Percentiles rank a stretch among this genome's conserved stretches.
These are phyloP conservation scores for Amphipyra berbera DNA, from an alignment of 2,888 invertebrate species.

Conservation along the genomic window DNA sequence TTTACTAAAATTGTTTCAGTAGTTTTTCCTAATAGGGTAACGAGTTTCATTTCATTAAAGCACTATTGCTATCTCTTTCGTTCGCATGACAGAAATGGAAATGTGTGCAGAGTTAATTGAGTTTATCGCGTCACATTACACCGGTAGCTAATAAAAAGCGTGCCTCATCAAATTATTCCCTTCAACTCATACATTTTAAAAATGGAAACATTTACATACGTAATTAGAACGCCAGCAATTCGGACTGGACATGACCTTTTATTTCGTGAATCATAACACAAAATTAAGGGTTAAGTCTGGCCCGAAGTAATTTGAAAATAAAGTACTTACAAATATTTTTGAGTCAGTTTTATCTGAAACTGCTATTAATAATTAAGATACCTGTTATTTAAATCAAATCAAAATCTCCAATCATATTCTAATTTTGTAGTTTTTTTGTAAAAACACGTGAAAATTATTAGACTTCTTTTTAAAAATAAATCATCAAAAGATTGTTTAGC, in stretches of 20 bases:
- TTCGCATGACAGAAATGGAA: constrained; percentile 30
- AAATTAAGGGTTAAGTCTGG: constrained; percentile 10
- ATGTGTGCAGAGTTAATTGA: constrained; percentile 47
- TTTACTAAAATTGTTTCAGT: constrained; percentile 17
- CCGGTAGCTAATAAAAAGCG: constrained; percentile 33
- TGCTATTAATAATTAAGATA: too few relatives aligned
- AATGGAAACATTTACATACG: constrained; percentile 36
- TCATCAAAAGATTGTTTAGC: too few relatives aligned
- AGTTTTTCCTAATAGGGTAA: constrained; percentile 17
- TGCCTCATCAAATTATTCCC: constrained; percentile 16
- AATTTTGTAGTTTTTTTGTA: too few relatives aligned
- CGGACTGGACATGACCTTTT: constrained; percentile 19
- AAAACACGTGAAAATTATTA: too few relatives aligned
- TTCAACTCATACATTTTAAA: constrained; percentile 37
- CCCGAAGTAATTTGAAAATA: too few relatives aligned
- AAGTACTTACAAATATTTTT: too few relatives aligned
- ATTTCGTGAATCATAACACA: constrained; percentile 19
- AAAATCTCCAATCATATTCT: too few relatives aligned
- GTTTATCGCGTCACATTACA: constrained; percentile 46
- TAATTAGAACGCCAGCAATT: constrained; percentile 30
- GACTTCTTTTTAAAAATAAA: too few relatives aligned
- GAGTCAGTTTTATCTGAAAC: too few relatives aligned
- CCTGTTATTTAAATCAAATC: too few relatives aligned
- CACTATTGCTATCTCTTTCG: constrained; percentile 31
- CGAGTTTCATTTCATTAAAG: constrained; percentile 15